Conservation (phyloP, 2,797 vertebrate genomes). For the Rhodeus uyekii region DNA sequence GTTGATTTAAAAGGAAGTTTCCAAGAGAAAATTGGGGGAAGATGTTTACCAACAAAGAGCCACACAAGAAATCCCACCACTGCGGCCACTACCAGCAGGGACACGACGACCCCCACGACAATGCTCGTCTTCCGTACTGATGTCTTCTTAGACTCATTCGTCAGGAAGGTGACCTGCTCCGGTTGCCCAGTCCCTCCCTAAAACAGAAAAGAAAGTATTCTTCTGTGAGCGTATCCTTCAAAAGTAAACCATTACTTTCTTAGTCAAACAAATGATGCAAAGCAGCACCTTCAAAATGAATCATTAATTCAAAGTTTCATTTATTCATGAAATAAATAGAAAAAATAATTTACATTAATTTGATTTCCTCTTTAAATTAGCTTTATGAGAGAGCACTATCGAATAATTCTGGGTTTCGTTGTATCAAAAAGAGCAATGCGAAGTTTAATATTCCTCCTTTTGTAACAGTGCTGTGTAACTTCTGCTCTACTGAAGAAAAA, state of each 20-base stretch:
- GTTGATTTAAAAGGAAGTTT: not conserved
- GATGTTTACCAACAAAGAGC: conserved; percentile 73
- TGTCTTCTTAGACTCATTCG: conserved; percentile 60
- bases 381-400: not conserved
- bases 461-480: not conserved
- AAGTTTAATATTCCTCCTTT: too few relatives aligned
- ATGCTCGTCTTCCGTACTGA: conserved; percentile 47
- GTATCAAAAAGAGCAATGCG: not conserved
- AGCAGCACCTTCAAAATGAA: not conserved
- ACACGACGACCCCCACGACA: conserved; percentile 63
- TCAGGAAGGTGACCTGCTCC: conserved; percentile 70
- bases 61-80: conserved; percentile 73
- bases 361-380: not conserved
- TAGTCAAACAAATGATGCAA: not conserved
- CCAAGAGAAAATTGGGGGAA: not conserved
- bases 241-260: not conserved
- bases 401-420: not conserved
- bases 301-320: not conserved
- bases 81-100: conserved; percentile 63
- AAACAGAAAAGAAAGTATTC: not conserved
- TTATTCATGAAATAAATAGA: not conserved
- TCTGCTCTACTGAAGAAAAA: not conserved
- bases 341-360: not conserved
- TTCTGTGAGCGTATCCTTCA: not conserved
- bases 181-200: conserved; percentile 59